phyloP scores from a whole-genome alignment of 1,140 invertebrate species.

The Vanessa tameamea region DNA sequence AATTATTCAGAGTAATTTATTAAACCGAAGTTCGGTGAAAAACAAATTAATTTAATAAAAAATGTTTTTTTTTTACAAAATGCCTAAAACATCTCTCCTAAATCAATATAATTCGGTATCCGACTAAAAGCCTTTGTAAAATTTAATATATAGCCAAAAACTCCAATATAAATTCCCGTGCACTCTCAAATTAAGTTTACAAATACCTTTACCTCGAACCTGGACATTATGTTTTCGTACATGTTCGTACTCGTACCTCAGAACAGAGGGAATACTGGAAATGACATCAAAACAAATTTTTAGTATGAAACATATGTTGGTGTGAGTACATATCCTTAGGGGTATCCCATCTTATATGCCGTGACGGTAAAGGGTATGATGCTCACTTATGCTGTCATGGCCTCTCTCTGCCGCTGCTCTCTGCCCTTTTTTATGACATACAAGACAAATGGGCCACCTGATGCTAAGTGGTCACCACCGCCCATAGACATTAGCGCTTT shows the following conservation, averaged over 20 bases:
- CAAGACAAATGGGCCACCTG: no score
- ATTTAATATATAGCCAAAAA: constrained; percentile 17
- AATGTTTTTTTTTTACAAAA: neutral
- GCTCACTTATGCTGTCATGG: no score
- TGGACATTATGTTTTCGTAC: constrained; percentile 10
- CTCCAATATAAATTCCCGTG: constrained; percentile 26
- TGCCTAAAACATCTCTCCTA: neutral
- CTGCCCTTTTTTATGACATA: no score
- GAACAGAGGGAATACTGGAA: neutral
- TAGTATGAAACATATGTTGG: no score
- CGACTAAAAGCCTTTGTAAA: constrained; percentile 15
- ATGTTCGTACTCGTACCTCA: constrained; percentile 1
- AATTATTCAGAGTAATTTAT: neutral
- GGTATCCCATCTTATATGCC: no score
- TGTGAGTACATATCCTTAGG: no score
- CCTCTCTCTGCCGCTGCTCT: no score
- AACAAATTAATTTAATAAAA: neutral
- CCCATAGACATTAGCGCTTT: no score
- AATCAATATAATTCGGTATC: constrained; percentile 10
- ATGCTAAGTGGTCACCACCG: no score
- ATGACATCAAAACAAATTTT: neutral
- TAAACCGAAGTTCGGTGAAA: neutral
- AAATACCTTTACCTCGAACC: constrained; percentile 16
- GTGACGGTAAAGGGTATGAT: no score
- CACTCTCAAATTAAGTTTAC: constrained; percentile 26